phyloP scores from a whole-genome alignment of 2,888 invertebrate genomes.

The Eupithecia abbreviata region DNA sequence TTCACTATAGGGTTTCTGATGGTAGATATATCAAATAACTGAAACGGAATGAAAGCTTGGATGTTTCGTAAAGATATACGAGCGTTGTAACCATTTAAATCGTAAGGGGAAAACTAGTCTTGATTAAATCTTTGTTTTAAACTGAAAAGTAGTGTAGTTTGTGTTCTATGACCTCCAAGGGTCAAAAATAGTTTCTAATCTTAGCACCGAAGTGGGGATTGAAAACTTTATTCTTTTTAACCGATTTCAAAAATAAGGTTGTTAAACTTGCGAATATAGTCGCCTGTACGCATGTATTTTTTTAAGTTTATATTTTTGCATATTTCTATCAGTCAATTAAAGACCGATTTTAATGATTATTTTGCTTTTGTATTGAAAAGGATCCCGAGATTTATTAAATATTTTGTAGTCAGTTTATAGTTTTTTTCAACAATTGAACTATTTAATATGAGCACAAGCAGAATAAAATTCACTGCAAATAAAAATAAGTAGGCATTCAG shows the following conservation, averaged over 20 bases:
- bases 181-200: too few relatives aligned
- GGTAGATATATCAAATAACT: neutral
- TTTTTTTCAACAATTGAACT: neutral
- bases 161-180: neutral
- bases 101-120: too few relatives aligned
- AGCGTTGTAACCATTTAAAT: neutral
- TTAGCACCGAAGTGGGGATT: too few relatives aligned
- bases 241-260: too few relatives aligned
- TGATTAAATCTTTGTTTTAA: too few relatives aligned
- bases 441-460: neutral
- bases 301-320: too few relatives aligned
- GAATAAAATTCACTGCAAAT: neutral
- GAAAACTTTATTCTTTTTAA: too few relatives aligned
- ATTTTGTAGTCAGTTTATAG: too few relatives aligned
- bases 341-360: too few relatives aligned
- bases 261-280: too few relatives aligned
- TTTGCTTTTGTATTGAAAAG: too few relatives aligned
- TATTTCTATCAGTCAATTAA: too few relatives aligned
- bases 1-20: neutral
- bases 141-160: neutral
- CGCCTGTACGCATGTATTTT: neutral
- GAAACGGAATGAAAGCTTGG: neutral
- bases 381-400: neutral
- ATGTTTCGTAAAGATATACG: neutral
- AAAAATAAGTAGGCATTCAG: slow-evolving; percentile 7